Percentiles rank a stretch among this genome's conserved stretches.
Evolutionary conservation across 2,888 invertebrate species (phyloP).

Genomic region (Molorchus minor): DNA sequence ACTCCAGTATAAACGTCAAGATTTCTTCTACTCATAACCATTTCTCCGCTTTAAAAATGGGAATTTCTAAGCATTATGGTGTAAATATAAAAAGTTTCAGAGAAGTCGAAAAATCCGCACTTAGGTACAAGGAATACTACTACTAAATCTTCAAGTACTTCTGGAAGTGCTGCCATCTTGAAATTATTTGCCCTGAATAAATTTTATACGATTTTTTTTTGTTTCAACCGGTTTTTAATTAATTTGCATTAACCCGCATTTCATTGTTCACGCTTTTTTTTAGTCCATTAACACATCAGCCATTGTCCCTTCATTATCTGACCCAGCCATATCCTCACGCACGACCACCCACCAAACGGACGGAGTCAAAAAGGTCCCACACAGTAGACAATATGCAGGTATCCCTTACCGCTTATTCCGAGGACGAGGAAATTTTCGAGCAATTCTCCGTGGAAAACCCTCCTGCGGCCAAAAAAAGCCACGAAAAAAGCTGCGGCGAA

Average conservation of each 20-base stretch:
- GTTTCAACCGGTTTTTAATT: conserved; percentile 24
- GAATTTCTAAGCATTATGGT: too few relatives aligned
- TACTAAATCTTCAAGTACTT: too few relatives aligned
- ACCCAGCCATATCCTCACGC: conserved; percentile 34
- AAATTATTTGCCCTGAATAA: neutral
- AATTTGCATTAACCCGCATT: conserved; percentile 67
- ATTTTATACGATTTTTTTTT: conserved; percentile 14
- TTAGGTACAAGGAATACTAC: too few relatives aligned
- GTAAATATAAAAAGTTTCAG: too few relatives aligned
- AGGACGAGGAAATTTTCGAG: conserved; percentile 49
- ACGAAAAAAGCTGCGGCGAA: conserved; percentile 37
- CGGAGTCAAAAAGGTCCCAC: conserved; percentile 38
- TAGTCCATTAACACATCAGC: conserved; percentile 55
- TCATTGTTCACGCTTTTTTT: conserved; percentile 63
- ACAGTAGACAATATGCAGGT: conserved; percentile 30
- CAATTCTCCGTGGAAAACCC: conserved; percentile 20
- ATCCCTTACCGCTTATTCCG: conserved; percentile 37
- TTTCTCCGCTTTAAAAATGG: too few relatives aligned
- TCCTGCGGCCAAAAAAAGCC: neutral
- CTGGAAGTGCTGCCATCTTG: too few relatives aligned
- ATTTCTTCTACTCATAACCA: too few relatives aligned
- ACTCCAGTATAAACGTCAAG: too few relatives aligned
- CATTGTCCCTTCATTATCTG: conserved; percentile 48
- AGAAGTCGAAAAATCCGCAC: too few relatives aligned
- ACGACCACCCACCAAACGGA: conserved; percentile 40